Percentiles rank a stretch among this genome's conserved stretches.
These are phyloP conservation scores for Catostomus latipinnis DNA, from an alignment of 2,797 vertebrate species.

Conservation along the genomic window DNA sequence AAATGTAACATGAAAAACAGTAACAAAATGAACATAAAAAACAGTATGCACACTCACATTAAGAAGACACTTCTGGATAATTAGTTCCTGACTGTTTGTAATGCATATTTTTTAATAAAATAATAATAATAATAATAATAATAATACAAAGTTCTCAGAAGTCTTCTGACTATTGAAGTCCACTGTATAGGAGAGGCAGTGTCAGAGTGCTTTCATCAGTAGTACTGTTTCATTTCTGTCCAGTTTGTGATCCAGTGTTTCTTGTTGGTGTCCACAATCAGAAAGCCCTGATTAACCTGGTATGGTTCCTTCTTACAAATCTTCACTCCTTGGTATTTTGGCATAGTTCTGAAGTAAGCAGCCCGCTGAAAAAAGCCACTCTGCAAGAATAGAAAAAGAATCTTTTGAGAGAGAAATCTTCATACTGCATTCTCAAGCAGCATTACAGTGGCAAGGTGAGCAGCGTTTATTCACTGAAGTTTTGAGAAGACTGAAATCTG, in stretches of 20 bases:
- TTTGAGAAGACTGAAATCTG: not conserved
- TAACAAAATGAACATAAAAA: conserved; percentile 14
- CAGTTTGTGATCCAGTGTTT: conserved; percentile 90
- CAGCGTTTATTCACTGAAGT: not conserved
- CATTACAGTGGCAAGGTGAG: not conserved
- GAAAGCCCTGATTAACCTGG: conserved; percentile 72
- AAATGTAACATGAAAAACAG: not conserved
- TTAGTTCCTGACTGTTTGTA: not conserved
- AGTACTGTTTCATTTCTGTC: conserved; percentile 68
- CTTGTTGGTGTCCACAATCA: conserved; percentile 71
- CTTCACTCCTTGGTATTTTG: conserved; percentile 85
- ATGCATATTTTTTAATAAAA: not conserved
- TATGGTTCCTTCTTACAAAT: conserved; percentile 81
- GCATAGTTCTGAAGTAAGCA: conserved; percentile 79
- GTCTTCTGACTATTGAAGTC: not conserved
- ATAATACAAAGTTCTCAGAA: not conserved
- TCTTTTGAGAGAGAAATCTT: not conserved
- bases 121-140: no score
- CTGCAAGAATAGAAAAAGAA: conserved; percentile 66
- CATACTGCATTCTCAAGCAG: not conserved
- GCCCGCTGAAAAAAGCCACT: conserved; percentile 86
- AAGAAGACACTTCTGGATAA: no score
- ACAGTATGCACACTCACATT: not conserved
- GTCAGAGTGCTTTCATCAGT: conserved; percentile 18
- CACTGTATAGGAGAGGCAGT: not conserved